phyloP scores from a whole-genome alignment of 2,113 vertebrate species.

The Alectura lathami region DNA sequence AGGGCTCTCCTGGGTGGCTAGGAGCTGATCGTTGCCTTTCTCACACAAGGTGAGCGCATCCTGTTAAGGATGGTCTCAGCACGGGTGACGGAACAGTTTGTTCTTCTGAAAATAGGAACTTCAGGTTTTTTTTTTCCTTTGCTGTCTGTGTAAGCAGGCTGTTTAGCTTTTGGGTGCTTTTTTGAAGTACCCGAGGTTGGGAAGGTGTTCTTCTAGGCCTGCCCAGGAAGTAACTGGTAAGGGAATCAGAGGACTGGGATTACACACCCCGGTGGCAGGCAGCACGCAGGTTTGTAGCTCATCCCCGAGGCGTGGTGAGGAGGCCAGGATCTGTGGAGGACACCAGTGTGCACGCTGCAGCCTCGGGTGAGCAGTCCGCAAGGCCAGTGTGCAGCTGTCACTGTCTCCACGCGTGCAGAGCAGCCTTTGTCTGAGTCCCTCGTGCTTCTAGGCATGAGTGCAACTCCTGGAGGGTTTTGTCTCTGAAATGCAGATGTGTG shows the following conservation, averaged over 20 bases:
- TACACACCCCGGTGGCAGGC: accelerated
- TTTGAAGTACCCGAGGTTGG: not conserved
- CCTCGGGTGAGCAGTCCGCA: not conserved
- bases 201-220: not conserved
- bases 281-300: too few relatives aligned
- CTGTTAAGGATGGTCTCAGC: not conserved
- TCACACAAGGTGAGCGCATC: not conserved
- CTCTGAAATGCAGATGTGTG: not conserved
- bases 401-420: not conserved
- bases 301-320: accelerated
- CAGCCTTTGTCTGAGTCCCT: not conserved
- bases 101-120: not conserved
- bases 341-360: accelerated
- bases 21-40: not conserved
- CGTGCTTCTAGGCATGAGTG: accelerated
- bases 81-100: not conserved
- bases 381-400: too few relatives aligned
- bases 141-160: not conserved
- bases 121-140: not conserved
- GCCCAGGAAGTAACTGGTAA: not conserved
- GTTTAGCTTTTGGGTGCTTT: not conserved
- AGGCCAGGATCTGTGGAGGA: not conserved
- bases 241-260: not conserved
- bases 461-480: accelerated
- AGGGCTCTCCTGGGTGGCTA: not conserved